Base-by-base conservation (phyloP, 2,888 invertebrate species). In the Mantis religiosa region DNA sequence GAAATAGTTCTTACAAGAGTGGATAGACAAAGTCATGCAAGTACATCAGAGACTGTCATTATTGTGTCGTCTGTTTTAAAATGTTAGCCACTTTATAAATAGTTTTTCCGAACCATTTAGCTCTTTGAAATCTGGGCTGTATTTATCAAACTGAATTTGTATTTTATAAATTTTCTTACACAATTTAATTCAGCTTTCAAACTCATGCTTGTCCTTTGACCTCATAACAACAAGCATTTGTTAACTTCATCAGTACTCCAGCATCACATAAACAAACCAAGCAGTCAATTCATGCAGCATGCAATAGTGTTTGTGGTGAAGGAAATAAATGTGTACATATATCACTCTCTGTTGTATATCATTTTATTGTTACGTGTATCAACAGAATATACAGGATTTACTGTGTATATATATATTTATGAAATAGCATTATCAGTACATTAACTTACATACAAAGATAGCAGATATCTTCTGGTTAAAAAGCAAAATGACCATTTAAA, bases 381-480 rank as follows among this genome's bases (percentile, higher is more conserved):
- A 90, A 90, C 90, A 90, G 89, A 90, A 90, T 90, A 90, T 90
- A 90, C 90, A 90, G 83, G 89, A 82, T 86, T 87, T 82, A 87
- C 15, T 71, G 54, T 71, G 54, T 71, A 25, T 71, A 82, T 87
- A 82, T 87, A 41, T 87, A 87, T 87, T 87, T 34, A 87, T 85
- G 54, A 85, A 85, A 85, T 85, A 85, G 85, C 28, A 54, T 71
- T 71, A 71, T 71, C 54, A 25, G 54, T 71, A 71, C 54, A 71
- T 71, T 54, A 85, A 85, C 85, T 82, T 87, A 71, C 71, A 82
- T 82, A 34, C 34, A 82, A n/a, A 82, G 82, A 28, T 34, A 34
- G 25, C 81, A 41, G 41, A 34, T 87, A 82, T 30, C 12, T 87
- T 34, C 34, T 82, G 28, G 87, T 87, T 87, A 87, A 82, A 87